Percentiles rank a stretch among this genome's conserved stretches.
phyloP scores from a whole-genome alignment of 2,888 invertebrate species.

The Hyalella azteca region DNA sequence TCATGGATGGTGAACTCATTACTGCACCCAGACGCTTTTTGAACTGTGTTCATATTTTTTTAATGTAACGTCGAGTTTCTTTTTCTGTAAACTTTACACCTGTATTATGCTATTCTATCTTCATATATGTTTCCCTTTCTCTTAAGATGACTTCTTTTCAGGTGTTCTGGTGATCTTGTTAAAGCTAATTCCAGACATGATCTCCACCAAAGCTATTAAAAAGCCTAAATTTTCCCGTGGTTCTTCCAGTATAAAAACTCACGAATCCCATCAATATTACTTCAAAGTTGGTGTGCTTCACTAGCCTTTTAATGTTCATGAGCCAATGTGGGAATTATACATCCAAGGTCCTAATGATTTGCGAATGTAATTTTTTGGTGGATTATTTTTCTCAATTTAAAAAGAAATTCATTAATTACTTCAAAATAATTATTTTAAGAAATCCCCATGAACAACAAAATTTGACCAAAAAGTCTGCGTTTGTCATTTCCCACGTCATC shows the following conservation, averaged over 20 bases:
- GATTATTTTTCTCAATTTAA: too few species aligned
- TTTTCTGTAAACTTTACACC: neutral
- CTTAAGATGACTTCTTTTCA: slow-evolving; percentile 16
- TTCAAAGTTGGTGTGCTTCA: slow-evolving; percentile 4
- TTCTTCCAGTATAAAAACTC: neutral
- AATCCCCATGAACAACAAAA: too few species aligned
- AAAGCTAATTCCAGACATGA: neutral
- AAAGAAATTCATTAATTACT: too few species aligned
- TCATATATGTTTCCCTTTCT: neutral
- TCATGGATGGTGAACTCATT: neutral
- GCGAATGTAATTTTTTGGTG: too few species aligned
- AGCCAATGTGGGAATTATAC: too few species aligned
- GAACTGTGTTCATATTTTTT: neutral
- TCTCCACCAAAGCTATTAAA: slow-evolving; percentile 2
- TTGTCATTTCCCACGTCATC: too few species aligned
- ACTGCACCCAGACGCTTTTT: neutral
- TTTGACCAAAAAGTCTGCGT: too few species aligned
- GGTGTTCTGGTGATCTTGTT: neutral
- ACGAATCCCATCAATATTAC: neutral
- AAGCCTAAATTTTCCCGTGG: neutral
- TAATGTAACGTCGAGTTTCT: neutral
- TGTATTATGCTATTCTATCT: neutral
- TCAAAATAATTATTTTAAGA: too few species aligned
- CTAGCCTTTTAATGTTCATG: neutral
- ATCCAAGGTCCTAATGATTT: too few species aligned